Evolutionary conservation across 1,140 invertebrate species (phyloP).

Genomic region (Pseudomyrmex gracilis): DNA sequence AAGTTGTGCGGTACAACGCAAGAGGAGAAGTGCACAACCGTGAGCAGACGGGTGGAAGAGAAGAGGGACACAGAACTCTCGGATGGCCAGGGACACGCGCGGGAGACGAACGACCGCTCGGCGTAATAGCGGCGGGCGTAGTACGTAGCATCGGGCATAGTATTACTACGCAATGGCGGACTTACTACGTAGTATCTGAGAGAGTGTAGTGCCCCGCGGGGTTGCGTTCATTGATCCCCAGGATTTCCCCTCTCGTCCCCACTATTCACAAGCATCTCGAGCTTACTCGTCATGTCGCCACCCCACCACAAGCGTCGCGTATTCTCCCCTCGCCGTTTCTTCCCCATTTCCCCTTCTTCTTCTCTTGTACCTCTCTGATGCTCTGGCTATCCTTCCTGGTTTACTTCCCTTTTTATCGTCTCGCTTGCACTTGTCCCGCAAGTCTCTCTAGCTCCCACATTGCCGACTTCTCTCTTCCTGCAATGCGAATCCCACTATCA

Average conservation of each 20-base stretch:
- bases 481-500: conserved; percentile 30
- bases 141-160: conserved; percentile 72
- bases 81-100: conserved; percentile 10
- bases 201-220: conserved; percentile 76
- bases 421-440: conserved; percentile 38
- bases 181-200: conserved; percentile 76
- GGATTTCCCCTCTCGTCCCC: conserved; percentile 46
- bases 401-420: conserved; percentile 58
- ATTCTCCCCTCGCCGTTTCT: conserved; percentile 27
- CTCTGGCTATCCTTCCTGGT: conserved; percentile 43
- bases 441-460: conserved; percentile 36
- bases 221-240: conserved; percentile 80
- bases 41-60: conserved; percentile 1
- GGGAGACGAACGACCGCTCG: conserved; percentile 39
- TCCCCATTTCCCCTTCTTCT: background rate
- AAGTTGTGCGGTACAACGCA: conserved; percentile 28
- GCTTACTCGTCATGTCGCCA: conserved; percentile 24
- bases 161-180: conserved; percentile 74
- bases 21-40: conserved; percentile 44
- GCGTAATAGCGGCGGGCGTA: conserved; percentile 70
- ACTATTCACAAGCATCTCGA: conserved; percentile 14
- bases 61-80: background rate
- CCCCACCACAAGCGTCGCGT: conserved; percentile 28
- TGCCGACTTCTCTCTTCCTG: conserved; percentile 41
- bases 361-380: conserved; percentile 14